Evolutionary conservation across 1,140 invertebrate genomes (phyloP).

Genomic region (Zaprionus nigranus): DNA sequence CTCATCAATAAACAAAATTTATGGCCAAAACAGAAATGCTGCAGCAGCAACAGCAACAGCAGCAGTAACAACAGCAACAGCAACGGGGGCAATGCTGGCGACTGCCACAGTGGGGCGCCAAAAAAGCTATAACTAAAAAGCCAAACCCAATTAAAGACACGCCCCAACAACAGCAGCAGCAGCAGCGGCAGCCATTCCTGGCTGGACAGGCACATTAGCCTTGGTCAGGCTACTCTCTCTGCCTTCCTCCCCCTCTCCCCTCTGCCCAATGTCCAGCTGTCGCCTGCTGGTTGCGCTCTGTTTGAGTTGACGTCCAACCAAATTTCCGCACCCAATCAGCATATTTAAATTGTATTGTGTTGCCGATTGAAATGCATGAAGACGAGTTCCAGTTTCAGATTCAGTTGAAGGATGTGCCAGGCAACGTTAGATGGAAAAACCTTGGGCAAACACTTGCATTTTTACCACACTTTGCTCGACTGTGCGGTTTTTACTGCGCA

Average conservation of each 20-base stretch:
- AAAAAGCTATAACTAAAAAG: conserved; percentile 40
- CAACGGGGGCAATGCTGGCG: background rate
- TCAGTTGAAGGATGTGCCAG: background rate
- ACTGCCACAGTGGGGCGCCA: conserved; percentile 2
- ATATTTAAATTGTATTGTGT: conserved; percentile 82
- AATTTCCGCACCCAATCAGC: conserved; percentile 80
- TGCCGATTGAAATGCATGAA: conserved; percentile 80
- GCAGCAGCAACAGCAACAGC: conserved; percentile 28
- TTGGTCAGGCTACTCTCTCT: conserved; percentile 15
- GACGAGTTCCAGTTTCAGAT: conserved; percentile 40
- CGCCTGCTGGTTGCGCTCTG: conserved; percentile 18
- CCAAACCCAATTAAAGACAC: conserved; percentile 71
- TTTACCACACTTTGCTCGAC: conserved; percentile 56
- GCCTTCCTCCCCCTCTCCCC: background rate
- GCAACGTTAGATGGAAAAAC: background rate
- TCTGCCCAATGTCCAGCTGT: conserved; percentile 27
- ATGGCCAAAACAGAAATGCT: conserved; percentile 46
- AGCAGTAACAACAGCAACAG: background rate
- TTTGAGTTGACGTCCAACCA: conserved; percentile 51
- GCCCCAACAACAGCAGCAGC: conserved; percentile 17
- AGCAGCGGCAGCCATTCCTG: background rate
- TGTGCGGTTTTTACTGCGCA: conserved; percentile 57
- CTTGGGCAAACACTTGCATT: conserved; percentile 65
- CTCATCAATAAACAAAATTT: conserved; percentile 75
- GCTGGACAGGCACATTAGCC: conserved; percentile 27